phyloP scores from a whole-genome alignment of 2,888 invertebrate genomes.

The Drosophila barbarae region DNA sequence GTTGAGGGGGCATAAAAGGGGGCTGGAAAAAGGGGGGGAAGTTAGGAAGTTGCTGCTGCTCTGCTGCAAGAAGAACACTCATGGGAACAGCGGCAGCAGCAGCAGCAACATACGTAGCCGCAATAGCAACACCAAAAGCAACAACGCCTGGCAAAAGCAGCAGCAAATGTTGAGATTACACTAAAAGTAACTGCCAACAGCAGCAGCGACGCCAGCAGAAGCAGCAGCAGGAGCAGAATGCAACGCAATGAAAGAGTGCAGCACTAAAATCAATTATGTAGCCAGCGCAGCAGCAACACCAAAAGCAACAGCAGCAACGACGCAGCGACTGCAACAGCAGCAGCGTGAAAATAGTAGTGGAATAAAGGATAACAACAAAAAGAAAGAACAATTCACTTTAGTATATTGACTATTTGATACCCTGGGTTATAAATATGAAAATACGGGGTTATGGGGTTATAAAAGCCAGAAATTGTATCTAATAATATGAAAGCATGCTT shows the following conservation, averaged over 20 bases:
- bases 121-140: slow-evolving; percentile 16
- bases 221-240: slow-evolving; percentile 37
- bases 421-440: background rate
- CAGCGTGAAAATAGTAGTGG: slow-evolving; percentile 75
- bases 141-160: slow-evolving; percentile 26
- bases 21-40: slow-evolving; percentile 4
- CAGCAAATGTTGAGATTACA: slow-evolving; percentile 70
- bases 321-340: slow-evolving; percentile 33
- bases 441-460: background rate
- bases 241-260: slow-evolving; percentile 64
- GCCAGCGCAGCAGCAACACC: slow-evolving; percentile 55
- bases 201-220: slow-evolving; percentile 30
- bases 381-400: background rate
- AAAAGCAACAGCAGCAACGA: slow-evolving; percentile 49
- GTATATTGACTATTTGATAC: slow-evolving; percentile 1
- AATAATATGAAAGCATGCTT: background rate
- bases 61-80: slow-evolving; percentile 63
- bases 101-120: slow-evolving; percentile 25
- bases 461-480: background rate
- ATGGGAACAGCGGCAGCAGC: slow-evolving; percentile 39
- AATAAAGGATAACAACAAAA: slow-evolving; percentile 29
- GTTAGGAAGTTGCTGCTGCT: slow-evolving; percentile 44
- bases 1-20: slow-evolving; percentile 8
- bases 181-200: slow-evolving; percentile 71
- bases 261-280: slow-evolving; percentile 77